phyloP scores from a whole-genome alignment of 2,888 invertebrate species.

The Ferrisia virgata region DNA sequence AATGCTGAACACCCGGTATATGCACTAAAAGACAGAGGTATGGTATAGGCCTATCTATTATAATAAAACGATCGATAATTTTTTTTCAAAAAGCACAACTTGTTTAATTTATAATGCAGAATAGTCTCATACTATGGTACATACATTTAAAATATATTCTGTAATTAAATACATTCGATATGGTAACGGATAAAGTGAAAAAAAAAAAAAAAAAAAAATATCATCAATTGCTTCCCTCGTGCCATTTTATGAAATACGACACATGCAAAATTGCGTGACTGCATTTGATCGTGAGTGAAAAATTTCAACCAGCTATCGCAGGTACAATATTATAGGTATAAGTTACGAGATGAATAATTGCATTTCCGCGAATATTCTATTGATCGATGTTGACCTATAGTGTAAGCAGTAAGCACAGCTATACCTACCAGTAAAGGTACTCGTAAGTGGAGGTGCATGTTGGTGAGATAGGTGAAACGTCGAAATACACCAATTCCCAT shows the following conservation, averaged over 20 bases:
- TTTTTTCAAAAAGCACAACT: no score
- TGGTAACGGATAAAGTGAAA: background rate
- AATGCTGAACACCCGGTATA: no score
- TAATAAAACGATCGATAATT: no score
- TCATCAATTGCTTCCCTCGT: background rate
- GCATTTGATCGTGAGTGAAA: background rate
- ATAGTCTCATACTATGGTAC: no score
- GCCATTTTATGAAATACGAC: background rate
- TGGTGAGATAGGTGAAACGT: background rate
- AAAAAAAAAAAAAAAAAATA: no score
- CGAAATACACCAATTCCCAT: background rate
- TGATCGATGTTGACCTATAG: no score
- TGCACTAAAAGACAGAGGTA: no score
- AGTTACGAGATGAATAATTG: slow-evolving; percentile 1
- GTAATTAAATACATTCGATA: background rate
- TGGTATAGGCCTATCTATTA: no score
- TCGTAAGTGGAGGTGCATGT: background rate
- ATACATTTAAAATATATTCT: background rate
- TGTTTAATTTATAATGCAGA: no score
- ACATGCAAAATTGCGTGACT: background rate
- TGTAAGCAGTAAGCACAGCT: no score
- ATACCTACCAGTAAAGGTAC: no score
- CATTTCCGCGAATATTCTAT: background rate
- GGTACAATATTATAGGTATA: no score
- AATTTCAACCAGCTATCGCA: background rate